These are phyloP conservation scores for Nasonia giraulti DNA, from an alignment of 1,140 invertebrate species.

Conservation along the genomic window DNA sequence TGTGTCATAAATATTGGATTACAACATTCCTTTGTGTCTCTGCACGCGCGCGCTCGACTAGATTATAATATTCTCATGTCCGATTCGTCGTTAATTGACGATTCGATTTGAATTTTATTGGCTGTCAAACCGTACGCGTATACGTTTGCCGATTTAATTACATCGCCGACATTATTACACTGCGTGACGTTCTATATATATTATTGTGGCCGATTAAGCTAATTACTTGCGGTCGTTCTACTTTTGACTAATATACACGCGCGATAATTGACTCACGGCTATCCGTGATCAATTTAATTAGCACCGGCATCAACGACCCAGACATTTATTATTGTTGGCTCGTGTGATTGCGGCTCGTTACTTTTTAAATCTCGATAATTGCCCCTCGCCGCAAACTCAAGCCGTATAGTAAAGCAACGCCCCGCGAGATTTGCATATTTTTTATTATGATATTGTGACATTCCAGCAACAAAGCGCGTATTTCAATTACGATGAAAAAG, in stretches of 20 bases:
- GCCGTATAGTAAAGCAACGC: no score
- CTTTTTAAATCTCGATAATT: background rate
- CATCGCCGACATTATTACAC: background rate
- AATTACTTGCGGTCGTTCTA: background rate
- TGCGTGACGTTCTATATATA: background rate
- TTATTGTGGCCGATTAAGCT: background rate
- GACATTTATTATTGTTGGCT: background rate
- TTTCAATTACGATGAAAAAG: background rate
- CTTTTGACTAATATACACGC: background rate
- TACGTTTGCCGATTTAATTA: no score
- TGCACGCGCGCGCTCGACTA: background rate
- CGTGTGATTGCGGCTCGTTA: background rate
- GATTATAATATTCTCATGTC: background rate
- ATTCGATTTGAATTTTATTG: background rate
- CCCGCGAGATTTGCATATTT: no score
- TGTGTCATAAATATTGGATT: conserved; percentile 39
- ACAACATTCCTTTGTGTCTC: conserved; percentile 28
- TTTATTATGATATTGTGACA: no score
- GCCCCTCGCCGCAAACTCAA: background rate
- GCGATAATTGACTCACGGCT: background rate
- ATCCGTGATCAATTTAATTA: background rate
- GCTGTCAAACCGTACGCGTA: background rate
- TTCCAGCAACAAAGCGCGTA: no score
- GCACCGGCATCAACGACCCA: background rate
- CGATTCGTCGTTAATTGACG: background rate